A percentile compares a stretch with the other conserved stretches of the same genome.
phyloP scores from a whole-genome alignment of 2,113 vertebrate species.

The Caranx ignobilis region DNA sequence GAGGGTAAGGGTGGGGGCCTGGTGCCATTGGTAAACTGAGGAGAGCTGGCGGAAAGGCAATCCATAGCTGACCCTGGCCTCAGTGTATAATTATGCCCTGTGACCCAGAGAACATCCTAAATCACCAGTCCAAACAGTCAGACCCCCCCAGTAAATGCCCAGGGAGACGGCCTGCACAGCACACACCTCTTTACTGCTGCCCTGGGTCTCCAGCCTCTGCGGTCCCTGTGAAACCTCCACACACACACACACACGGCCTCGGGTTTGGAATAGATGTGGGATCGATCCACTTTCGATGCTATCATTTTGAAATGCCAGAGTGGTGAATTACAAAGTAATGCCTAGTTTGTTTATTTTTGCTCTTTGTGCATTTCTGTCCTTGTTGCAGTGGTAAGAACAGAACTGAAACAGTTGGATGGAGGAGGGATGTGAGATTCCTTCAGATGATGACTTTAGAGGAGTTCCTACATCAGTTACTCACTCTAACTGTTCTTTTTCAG shows the following conservation, averaged over 20 bases:
- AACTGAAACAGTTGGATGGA: slow-evolving; percentile 2
- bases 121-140: slow-evolving; percentile 77
- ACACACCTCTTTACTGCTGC: slow-evolving; percentile 27
- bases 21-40: slow-evolving; percentile 71
- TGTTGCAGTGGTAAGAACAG: background rate
- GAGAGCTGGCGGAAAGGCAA: slow-evolving; percentile 68
- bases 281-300: slow-evolving; percentile 35
- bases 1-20: slow-evolving; percentile 23
- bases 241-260: slow-evolving; percentile 26
- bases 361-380: background rate
- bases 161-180: slow-evolving; percentile 47
- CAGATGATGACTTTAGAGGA: background rate
- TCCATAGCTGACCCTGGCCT: slow-evolving; percentile 72
- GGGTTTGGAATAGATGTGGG: slow-evolving; percentile 35
- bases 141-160: slow-evolving; percentile 63
- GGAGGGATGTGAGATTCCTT: background rate
- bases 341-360: slow-evolving; percentile 1
- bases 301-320: slow-evolving; percentile 36
- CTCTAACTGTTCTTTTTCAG: background rate
- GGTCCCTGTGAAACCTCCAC: slow-evolving; percentile 44
- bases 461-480: background rate
- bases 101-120: slow-evolving; percentile 78
- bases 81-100: slow-evolving; percentile 74
- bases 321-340: slow-evolving; percentile 19
- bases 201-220: slow-evolving; percentile 40